Conservation (phyloP, 2,888 invertebrate genomes). For the Himalopsyche anomala region DNA sequence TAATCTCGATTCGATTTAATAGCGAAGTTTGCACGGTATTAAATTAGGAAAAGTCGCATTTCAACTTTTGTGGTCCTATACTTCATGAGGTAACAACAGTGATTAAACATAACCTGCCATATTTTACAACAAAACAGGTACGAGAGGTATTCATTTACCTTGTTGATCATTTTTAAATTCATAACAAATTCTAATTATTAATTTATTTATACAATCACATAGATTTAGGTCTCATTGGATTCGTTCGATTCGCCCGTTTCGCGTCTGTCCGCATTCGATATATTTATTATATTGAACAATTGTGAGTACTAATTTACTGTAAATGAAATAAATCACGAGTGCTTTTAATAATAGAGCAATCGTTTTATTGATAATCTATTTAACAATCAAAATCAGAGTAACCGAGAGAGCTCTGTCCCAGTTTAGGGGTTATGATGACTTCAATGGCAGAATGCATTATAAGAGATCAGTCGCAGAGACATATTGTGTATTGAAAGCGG, state of each 20-base stretch:
- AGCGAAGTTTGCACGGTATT: constrained; percentile 60
- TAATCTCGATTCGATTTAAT: constrained; percentile 65
- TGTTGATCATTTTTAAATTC: constrained; percentile 56
- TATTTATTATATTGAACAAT: not conserved
- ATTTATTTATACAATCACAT: constrained; percentile 45
- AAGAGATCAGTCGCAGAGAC: too few species aligned
- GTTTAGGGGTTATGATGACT: too few species aligned
- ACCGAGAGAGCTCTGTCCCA: too few species aligned
- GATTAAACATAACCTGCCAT: constrained; percentile 53
- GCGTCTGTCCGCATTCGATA: constrained; percentile 2
- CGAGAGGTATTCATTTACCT: constrained; percentile 61
- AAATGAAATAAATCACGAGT: not conserved
- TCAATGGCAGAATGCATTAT: too few species aligned
- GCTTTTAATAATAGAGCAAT: too few species aligned
- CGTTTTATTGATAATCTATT: too few species aligned
- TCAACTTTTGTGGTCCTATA: constrained; percentile 62
- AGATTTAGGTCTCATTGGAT: constrained; percentile 27
- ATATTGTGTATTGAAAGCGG: too few species aligned
- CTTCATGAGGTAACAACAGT: constrained; percentile 64
- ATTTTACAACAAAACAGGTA: constrained; percentile 63
- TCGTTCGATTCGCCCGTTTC: not conserved
- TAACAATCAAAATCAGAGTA: too few species aligned
- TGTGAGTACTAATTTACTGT: not conserved
- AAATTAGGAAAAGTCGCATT: constrained; percentile 64
- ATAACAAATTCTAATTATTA: constrained; percentile 55